Evolutionary conservation across 2,113 vertebrate species (phyloP).

Genomic region (Erythrocercus mccallii): DNA sequence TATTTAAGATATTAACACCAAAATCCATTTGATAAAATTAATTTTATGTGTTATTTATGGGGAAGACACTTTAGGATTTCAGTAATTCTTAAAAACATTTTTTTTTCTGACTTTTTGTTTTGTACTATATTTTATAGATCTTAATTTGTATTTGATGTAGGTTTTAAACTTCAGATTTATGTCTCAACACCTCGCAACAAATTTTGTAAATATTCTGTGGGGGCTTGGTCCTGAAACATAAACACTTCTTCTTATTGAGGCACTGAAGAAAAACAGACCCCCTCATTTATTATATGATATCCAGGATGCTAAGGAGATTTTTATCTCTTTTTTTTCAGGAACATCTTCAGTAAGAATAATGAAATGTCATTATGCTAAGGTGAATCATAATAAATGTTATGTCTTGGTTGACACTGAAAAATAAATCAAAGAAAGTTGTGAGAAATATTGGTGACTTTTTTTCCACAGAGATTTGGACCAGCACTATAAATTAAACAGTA

Average conservation of each 20-base stretch:
- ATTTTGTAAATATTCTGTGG: slow-evolving; percentile 83
- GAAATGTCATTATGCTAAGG: slow-evolving; percentile 86
- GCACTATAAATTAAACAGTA: slow-evolving; percentile 89
- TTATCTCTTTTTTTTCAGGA: slow-evolving; percentile 73
- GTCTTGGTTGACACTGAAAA: slow-evolving; percentile 83
- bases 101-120: slow-evolving; percentile 73
- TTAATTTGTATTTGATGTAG: slow-evolving; percentile 77
- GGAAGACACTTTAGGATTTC: slow-evolving; percentile 71
- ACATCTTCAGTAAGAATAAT: slow-evolving; percentile 84
- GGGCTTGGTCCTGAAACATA: slow-evolving; percentile 75
- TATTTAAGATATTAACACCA: slow-evolving; percentile 18
- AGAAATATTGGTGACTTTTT: slow-evolving; percentile 82
- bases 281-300: slow-evolving; percentile 77
- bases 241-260: slow-evolving; percentile 77
- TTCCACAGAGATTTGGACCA: slow-evolving; percentile 74
- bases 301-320: slow-evolving; percentile 75
- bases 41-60: slow-evolving; percentile 72
- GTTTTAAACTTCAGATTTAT: slow-evolving; percentile 78
- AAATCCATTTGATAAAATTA: slow-evolving; percentile 64
- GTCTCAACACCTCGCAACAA: slow-evolving; percentile 80
- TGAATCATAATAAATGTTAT: slow-evolving; percentile 89
- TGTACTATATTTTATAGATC: slow-evolving; percentile 55
- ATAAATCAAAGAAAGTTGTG: slow-evolving; percentile 82
- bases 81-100: slow-evolving; percentile 72
- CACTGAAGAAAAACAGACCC: slow-evolving; percentile 81